Evolutionary conservation across 2,888 invertebrate genomes (phyloP).

Genomic region (Drosophila nigritarsus): DNA sequence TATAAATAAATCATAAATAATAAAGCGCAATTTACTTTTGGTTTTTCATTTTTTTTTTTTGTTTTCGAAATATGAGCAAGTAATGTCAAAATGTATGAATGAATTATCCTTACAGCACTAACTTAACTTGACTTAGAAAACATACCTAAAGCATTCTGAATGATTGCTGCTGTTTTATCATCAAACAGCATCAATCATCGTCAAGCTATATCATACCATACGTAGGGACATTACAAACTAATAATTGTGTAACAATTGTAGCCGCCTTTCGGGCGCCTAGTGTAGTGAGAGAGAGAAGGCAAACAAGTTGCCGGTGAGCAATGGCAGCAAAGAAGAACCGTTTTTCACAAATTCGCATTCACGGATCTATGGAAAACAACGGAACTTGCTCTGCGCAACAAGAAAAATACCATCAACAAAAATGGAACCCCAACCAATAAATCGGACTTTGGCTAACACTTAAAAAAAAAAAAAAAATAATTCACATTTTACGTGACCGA

Average conservation of each 20-base stretch:
- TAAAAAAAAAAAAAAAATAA: slow-evolving; percentile 8
- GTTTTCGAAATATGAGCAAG: slow-evolving; percentile 44
- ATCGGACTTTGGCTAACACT: background rate
- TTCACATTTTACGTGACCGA: background rate
- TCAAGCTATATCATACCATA: background rate
- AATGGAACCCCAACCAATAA: background rate
- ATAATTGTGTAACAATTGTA: slow-evolving; percentile 5
- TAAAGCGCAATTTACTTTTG: slow-evolving; percentile 62
- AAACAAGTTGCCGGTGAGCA: slow-evolving; percentile 14
- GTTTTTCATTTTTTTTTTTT: slow-evolving; percentile 4
- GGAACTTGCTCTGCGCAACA: slow-evolving; percentile 18
- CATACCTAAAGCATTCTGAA: slow-evolving; percentile 7
- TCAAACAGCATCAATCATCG: background rate
- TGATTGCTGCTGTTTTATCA: background rate
- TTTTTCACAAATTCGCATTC: slow-evolving; percentile 7
- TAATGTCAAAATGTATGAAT: slow-evolving; percentile 58
- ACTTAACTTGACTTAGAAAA: slow-evolving; percentile 48
- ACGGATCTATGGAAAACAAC: slow-evolving; percentile 9
- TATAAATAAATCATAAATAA: slow-evolving; percentile 33
- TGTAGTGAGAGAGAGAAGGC: slow-evolving; percentile 2
- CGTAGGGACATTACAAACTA: slow-evolving; percentile 30
- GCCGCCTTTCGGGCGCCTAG: slow-evolving; percentile 25
- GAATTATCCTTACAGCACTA: slow-evolving; percentile 45
- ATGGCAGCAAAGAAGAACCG: slow-evolving; percentile 4
- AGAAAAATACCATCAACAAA: slow-evolving; percentile 11